Conservation (phyloP, 2,113 vertebrate genomes). For the Oreochromis aureus region DNA sequence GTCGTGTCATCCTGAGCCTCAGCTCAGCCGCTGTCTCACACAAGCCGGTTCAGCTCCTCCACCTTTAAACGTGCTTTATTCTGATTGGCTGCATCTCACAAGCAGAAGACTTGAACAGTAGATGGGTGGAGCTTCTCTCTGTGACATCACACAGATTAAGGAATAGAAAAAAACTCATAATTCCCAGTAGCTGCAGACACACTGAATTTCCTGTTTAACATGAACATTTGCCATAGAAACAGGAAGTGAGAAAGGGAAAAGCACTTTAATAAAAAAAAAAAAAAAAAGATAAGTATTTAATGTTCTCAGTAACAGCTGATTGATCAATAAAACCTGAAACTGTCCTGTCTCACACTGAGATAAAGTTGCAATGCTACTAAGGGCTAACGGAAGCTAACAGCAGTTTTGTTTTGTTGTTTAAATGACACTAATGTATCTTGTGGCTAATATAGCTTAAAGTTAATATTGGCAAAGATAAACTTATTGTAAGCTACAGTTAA, state of each 20-base stretch:
- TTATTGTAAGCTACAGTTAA: background rate
- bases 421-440: background rate
- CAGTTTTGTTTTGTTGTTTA: background rate
- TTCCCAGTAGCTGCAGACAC: background rate
- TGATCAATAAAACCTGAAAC: background rate
- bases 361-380: background rate
- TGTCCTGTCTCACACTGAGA: background rate
- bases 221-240: background rate
- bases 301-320: background rate
- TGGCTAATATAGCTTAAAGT: background rate
- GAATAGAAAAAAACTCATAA: background rate
- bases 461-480: background rate
- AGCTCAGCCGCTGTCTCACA: fast-evolving
- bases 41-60: background rate
- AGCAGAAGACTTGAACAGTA: background rate
- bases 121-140: background rate
- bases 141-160: background rate
- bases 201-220: background rate
- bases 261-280: background rate
- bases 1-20: background rate
- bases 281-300: background rate
- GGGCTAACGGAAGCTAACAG: background rate
- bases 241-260: background rate
- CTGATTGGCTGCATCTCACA: background rate
- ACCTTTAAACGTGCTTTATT: background rate